A percentile compares a stretch with the other conserved stretches of the same genome.
Conservation (phyloP, 2,113 vertebrate genomes). For the Xiphophorus maculatus region DNA sequence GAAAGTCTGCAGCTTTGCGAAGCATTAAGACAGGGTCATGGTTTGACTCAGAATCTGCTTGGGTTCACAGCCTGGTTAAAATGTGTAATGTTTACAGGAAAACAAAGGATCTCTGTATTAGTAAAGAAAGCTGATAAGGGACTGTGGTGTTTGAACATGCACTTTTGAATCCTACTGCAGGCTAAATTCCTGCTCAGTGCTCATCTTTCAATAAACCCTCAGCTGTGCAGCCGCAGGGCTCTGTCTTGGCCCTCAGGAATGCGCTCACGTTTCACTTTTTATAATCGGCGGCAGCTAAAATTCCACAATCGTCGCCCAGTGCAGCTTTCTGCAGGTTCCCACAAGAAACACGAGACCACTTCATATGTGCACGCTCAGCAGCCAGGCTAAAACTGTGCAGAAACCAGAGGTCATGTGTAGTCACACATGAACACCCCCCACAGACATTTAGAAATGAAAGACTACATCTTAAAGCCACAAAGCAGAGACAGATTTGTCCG, state of each 20-base stretch:
- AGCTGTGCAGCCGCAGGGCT: conserved; percentile 70
- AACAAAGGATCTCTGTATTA: conserved; percentile 15
- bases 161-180: conserved; percentile 8
- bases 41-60: conserved; percentile 6
- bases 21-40: not conserved
- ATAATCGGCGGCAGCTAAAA: conserved; percentile 65
- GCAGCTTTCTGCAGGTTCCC: conserved; percentile 62
- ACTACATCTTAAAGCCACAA: conserved; percentile 52
- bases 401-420: conserved; percentile 56
- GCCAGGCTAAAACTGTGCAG: conserved; percentile 50
- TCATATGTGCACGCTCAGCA: conserved; percentile 37
- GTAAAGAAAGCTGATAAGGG: not conserved
- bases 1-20: conserved; percentile 14
- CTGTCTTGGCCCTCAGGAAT: conserved; percentile 68
- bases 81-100: conserved; percentile 22
- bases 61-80: conserved; percentile 21
- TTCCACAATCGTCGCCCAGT: conserved; percentile 43
- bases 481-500: conserved; percentile 66
- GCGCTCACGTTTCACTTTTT: conserved; percentile 80
- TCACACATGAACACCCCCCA: conserved; percentile 54
- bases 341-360: conserved; percentile 65
- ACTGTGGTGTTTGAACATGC: conserved; percentile 1
- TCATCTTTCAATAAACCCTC: conserved; percentile 69
- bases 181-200: conserved; percentile 51
- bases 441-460: conserved; percentile 59